These are phyloP conservation scores for Diachasma alloeum DNA, from an alignment of 1,140 invertebrate species.

Conservation along the genomic window DNA sequence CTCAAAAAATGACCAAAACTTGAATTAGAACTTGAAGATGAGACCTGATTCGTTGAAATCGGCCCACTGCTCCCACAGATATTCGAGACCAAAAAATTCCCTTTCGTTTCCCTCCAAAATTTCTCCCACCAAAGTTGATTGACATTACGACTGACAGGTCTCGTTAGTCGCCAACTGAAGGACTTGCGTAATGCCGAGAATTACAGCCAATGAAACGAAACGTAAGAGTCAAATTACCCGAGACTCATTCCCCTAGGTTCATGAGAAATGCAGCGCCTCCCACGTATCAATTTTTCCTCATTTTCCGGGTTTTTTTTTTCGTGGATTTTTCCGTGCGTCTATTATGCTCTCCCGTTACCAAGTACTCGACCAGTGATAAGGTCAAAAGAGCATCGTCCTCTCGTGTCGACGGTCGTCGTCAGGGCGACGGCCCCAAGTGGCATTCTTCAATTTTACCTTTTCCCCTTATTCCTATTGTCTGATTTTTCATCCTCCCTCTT, in stretches of 20 bases:
- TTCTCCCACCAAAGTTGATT: too few relatives aligned
- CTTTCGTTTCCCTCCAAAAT: too few relatives aligned
- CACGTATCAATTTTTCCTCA: neutral
- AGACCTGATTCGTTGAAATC: too few relatives aligned
- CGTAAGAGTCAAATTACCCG: neutral
- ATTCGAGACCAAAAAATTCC: too few relatives aligned
- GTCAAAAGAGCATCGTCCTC: constrained; percentile 31
- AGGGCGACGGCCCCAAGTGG: constrained; percentile 23
- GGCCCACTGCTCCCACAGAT: too few relatives aligned
- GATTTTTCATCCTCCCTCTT: neutral
- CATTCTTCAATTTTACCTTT: constrained; percentile 21
- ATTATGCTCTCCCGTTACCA: constrained; percentile 27
- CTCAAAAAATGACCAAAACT: too few relatives aligned
- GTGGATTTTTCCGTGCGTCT: constrained; percentile 1
- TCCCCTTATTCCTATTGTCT: neutral
- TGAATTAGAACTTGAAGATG: too few relatives aligned
- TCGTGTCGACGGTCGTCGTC: constrained; percentile 19
- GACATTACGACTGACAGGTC: neutral
- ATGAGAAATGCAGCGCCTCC: neutral
- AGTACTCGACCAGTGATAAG: constrained; percentile 20
- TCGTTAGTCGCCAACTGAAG: neutral
- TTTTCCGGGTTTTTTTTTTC: neutral
- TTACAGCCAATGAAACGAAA: neutral
- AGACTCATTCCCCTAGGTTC: neutral
- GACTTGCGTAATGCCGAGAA: neutral